These are phyloP conservation scores for Hirundo rustica DNA, from an alignment of 2,797 vertebrate genomes.

Conservation along the genomic window DNA sequence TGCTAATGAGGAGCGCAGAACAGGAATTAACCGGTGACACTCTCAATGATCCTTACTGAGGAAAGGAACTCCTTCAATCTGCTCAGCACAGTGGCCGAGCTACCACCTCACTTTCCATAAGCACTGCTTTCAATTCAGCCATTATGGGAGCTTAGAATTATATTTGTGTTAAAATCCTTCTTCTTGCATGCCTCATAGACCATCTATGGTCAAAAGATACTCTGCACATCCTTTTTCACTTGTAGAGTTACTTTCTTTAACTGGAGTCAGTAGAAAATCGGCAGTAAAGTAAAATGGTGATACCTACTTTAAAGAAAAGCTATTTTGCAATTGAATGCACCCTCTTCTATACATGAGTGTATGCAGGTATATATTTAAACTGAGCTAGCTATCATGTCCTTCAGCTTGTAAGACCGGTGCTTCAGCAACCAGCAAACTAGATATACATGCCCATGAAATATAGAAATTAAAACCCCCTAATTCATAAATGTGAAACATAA, in stretches of 20 bases:
- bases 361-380: neutral
- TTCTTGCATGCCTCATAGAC: neutral
- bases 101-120: neutral
- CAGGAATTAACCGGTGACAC: constrained; percentile 78
- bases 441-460: neutral
- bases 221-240: neutral
- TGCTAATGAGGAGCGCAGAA: constrained; percentile 80
- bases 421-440: neutral
- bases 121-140: neutral
- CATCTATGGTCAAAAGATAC: neutral
- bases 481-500: neutral
- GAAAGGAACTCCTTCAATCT: constrained; percentile 46
- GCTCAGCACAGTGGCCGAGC: neutral
- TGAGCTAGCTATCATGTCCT: neutral
- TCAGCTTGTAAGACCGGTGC: neutral
- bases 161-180: neutral
- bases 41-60: constrained; percentile 75
- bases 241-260: neutral
- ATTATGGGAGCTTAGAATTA: neutral
- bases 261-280: neutral
- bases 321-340: neutral
- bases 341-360: neutral
- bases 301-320: neutral
- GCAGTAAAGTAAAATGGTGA: neutral
- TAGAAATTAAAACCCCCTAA: neutral